Base-by-base conservation (phyloP, 2,113 vertebrate genomes). In the Dicerorhinus sumatrensis region DNA sequence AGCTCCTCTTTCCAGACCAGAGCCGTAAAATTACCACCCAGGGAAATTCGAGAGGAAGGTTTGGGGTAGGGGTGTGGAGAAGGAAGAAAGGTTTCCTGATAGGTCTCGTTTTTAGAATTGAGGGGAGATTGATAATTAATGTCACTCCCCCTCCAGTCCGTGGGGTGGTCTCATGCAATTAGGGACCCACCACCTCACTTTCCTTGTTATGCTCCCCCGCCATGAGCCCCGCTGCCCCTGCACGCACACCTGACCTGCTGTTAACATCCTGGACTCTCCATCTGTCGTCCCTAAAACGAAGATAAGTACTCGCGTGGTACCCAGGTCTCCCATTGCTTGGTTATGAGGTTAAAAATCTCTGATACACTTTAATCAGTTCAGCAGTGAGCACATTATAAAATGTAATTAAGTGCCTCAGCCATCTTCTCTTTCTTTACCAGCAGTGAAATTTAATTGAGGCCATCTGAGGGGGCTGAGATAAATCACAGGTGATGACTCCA, bases 321-420 rank as follows among this genome's bases (percentile, higher is more conserved):
- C 65, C 27, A 25, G 97, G 94, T 90, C 97, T 97, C 97, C 69
- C 97, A 39, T 58, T 80, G 65, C 98, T 98, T 91, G 72, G 96
- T 96, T 95, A 87, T 2, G 83, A 98, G 96, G 98, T 98, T 98
- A 98, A 98, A 67, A 94, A 96, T 95, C 97, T 97, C 94, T 14
- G 95, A 86, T 92, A 85, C 90, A 92, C 97, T 98, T 96, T 91
- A 98, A 96, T 98, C 97, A 97, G 63, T 97, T 96, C 93, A 89
- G 97, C 97, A 91, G 91, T 1, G 94, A 97, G 97, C 56, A 4
- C 95, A 96, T 98, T 98, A 95, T 96, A 90, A 97, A 98, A 98
- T 97, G 98, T 98, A 98, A 98, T 99, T 98, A 98, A 98, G 98
- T 98, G 97, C 96, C 97, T 96, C 48, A 12, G 96, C 96, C 75